Percentiles rank a stretch among this genome's conserved stretches.
phyloP scores from a whole-genome alignment of 2,888 invertebrate species.

The Sphinx pinastri region DNA sequence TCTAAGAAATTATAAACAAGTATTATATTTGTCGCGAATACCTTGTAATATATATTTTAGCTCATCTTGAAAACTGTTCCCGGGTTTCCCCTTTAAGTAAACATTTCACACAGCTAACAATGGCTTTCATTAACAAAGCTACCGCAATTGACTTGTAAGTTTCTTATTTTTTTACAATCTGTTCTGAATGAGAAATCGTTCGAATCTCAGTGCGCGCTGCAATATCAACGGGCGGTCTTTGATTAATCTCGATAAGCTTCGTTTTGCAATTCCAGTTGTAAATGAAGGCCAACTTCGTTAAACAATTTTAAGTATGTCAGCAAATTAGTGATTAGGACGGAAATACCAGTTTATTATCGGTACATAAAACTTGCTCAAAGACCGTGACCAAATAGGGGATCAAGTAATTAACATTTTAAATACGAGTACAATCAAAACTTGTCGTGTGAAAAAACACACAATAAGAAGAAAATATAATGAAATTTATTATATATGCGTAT shows the following conservation, averaged over 20 bases:
- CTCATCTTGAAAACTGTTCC: not conserved
- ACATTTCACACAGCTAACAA: slow-evolving; percentile 1
- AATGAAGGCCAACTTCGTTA: not conserved
- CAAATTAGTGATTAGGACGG: not conserved
- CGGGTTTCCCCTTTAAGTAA: slow-evolving; percentile 1
- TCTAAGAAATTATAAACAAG: too few relatives aligned
- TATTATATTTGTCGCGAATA: too few relatives aligned
- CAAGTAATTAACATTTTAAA: not conserved
- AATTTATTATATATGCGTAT: too few relatives aligned
- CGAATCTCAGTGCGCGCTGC: not conserved
- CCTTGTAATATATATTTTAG: not conserved
- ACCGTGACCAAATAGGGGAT: not conserved
- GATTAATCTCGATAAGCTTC: slow-evolving; percentile 38
- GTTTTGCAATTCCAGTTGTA: slow-evolving; percentile 17
- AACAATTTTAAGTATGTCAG: slow-evolving; percentile 11
- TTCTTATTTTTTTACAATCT: slow-evolving; percentile 9
- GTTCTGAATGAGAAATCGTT: slow-evolving; percentile 14
- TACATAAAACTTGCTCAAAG: not conserved
- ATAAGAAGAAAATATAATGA: too few relatives aligned
- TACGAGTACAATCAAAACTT: not conserved
- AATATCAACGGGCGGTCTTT: slow-evolving; percentile 2
- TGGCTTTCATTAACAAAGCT: slow-evolving; percentile 1
- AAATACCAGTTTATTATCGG: not conserved
- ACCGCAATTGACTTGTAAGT: not conserved
- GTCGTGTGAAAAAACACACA: too few relatives aligned